phyloP scores from a whole-genome alignment of 1,140 invertebrate genomes.

The Helicorthomorpha holstii region DNA sequence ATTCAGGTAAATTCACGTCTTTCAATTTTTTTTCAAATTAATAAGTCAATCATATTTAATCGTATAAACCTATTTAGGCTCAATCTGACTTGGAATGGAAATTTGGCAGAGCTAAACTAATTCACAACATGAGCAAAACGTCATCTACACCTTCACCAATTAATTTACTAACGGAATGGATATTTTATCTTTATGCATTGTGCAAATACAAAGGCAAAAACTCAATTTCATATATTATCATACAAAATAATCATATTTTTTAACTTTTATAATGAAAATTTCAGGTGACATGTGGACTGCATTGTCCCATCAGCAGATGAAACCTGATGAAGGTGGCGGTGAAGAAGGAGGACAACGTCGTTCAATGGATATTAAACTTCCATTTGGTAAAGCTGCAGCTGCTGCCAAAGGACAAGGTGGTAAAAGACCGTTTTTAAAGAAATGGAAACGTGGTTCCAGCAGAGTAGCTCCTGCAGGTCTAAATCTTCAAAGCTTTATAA shows the following conservation, averaged over 20 bases:
- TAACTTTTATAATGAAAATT: not conserved
- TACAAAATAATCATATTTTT: not conserved
- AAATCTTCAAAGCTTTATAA: no score
- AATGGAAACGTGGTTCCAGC: not conserved
- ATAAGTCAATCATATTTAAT: no score
- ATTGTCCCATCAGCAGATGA: conserved; percentile 1
- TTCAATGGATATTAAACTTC: not conserved
- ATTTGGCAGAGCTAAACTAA: conserved; percentile 94
- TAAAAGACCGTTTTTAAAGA: not conserved
- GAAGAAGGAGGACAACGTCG: not conserved
- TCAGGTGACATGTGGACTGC: not conserved
- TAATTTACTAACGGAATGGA: conserved; percentile 86
- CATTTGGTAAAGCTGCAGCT: not conserved
- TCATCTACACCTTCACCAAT: conserved; percentile 92
- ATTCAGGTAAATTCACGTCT: conserved; percentile 51
- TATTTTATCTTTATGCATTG: conserved; percentile 58
- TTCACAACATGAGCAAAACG: conserved; percentile 96
- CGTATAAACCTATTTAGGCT: conserved; percentile 56
- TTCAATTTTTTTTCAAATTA: conserved; percentile 2
- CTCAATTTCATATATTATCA: no score
- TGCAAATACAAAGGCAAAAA: conserved; percentile 51
- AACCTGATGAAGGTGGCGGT: not conserved
- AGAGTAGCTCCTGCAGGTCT: not conserved
- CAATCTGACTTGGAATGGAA: conserved; percentile 99
- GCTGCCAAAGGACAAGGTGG: not conserved